Evolutionary conservation across 2,888 invertebrate genomes (phyloP).

Genomic region (Smittia sp.): DNA sequence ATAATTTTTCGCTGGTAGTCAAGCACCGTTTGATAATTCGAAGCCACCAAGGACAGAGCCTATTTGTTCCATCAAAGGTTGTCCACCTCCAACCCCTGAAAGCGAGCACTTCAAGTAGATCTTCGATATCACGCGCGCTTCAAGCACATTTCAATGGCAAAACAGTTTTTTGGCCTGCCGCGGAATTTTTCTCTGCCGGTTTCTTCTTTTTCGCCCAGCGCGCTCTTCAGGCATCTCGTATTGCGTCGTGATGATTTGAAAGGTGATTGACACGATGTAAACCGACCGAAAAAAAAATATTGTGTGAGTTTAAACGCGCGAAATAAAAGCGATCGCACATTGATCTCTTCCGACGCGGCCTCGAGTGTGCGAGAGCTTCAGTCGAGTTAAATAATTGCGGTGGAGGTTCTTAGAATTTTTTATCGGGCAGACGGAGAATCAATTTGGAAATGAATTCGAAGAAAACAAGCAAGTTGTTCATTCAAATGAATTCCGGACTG

Average conservation of each 20-base stretch:
- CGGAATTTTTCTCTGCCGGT: background rate
- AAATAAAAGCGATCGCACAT: background rate
- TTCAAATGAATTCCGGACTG: no score
- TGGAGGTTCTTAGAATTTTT: no score
- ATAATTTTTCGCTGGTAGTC: no score
- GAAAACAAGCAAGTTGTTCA: no score
- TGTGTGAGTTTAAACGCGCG: background rate
- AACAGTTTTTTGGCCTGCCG: background rate
- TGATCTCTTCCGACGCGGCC: background rate
- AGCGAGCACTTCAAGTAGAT: no score
- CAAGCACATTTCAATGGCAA: conserved; percentile 4
- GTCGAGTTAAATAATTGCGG: no score
- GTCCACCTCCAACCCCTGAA: no score
- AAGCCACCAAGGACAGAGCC: no score
- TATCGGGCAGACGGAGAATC: no score
- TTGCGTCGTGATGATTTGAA: conserved; percentile 20
- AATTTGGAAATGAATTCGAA: no score
- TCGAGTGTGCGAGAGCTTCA: background rate
- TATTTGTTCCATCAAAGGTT: no score
- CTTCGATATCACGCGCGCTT: background rate
- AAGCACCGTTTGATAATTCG: no score
- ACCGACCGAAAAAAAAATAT: conserved; percentile 2
- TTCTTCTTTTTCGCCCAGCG: background rate
- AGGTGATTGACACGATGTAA: conserved; percentile 23
- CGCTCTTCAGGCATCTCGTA: background rate